Percentiles rank a stretch among this genome's conserved stretches.
phyloP scores from a whole-genome alignment of 2,888 invertebrate genomes.

The Lepidochrysops patricia region DNA sequence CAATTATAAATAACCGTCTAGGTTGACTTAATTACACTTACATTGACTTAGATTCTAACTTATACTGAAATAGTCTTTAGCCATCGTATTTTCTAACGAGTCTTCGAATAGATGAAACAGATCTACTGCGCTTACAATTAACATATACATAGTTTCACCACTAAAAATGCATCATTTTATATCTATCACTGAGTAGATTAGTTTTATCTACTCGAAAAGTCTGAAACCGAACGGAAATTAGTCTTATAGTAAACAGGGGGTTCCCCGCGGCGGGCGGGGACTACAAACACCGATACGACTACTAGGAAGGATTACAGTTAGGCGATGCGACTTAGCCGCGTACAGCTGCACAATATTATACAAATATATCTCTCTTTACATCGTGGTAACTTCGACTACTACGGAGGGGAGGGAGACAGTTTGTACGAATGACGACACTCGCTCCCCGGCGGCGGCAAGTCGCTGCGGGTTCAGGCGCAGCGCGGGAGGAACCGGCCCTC shows the following conservation, averaged over 20 bases:
- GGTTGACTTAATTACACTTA: slow-evolving; percentile 63
- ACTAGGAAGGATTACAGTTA: slow-evolving; percentile 65
- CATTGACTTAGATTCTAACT: slow-evolving; percentile 50
- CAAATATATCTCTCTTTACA: slow-evolving; percentile 63
- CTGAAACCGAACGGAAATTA: slow-evolving; percentile 56
- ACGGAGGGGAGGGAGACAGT: slow-evolving; percentile 55
- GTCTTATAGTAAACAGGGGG: slow-evolving; percentile 44
- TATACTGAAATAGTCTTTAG: slow-evolving; percentile 68
- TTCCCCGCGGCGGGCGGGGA: slow-evolving; percentile 24
- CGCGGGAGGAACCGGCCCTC: slow-evolving; percentile 45
- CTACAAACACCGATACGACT: slow-evolving; percentile 48
- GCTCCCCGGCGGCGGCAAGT: slow-evolving; percentile 21
- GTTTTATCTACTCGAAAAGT: slow-evolving; percentile 73
- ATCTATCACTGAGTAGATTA: slow-evolving; percentile 69
- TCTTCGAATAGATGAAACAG: slow-evolving; percentile 74
- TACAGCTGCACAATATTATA: slow-evolving; percentile 67
- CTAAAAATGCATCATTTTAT: slow-evolving; percentile 70
- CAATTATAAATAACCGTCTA: slow-evolving; percentile 70
- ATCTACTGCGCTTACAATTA: slow-evolving; percentile 63
- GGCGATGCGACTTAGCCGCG: slow-evolving; percentile 62
- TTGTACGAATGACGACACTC: slow-evolving; percentile 51
- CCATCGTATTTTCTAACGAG: slow-evolving; percentile 65
- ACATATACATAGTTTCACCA: slow-evolving; percentile 63
- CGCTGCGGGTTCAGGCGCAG: slow-evolving; percentile 29
- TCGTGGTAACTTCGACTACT: slow-evolving; percentile 66